Conservation (phyloP, 2,888 invertebrate genomes). For the Limnephilus rhombicus region DNA sequence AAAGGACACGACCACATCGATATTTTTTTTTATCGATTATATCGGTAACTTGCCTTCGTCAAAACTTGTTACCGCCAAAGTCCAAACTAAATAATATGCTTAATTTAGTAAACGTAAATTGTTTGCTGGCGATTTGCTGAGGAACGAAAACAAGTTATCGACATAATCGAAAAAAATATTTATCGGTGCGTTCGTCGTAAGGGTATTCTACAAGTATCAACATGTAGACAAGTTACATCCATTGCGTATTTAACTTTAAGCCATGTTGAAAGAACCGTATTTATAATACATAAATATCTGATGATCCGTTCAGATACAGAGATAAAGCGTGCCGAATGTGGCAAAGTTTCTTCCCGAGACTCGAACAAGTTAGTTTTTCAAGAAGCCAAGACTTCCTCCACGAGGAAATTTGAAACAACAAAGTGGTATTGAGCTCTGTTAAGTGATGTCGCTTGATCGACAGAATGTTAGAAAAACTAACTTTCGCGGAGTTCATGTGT, state of each 20-base stretch:
- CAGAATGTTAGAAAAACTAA: constrained; percentile 25
- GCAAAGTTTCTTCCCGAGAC: neutral
- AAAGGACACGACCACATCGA: too few relatives aligned
- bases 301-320: neutral
- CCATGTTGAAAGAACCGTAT: neutral
- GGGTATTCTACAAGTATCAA: neutral
- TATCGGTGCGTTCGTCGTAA: neutral
- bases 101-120: too few relatives aligned
- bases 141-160: too few relatives aligned
- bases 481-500: constrained; percentile 16
- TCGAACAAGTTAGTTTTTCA: constrained; percentile 28
- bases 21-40: too few relatives aligned
- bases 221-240: neutral
- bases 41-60: too few relatives aligned
- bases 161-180: neutral
- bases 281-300: neutral
- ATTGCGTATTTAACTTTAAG: neutral
- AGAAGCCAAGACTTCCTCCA: neutral
- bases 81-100: too few relatives aligned
- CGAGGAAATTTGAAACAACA: constrained; percentile 39
- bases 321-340: neutral
- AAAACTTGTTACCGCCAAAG: too few relatives aligned
- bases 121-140: too few relatives aligned
- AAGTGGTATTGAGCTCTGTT: constrained; percentile 44
- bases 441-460: constrained; percentile 47